Conservation (phyloP, 2,797 vertebrate species). For the Rhinophrynus dorsalis region DNA sequence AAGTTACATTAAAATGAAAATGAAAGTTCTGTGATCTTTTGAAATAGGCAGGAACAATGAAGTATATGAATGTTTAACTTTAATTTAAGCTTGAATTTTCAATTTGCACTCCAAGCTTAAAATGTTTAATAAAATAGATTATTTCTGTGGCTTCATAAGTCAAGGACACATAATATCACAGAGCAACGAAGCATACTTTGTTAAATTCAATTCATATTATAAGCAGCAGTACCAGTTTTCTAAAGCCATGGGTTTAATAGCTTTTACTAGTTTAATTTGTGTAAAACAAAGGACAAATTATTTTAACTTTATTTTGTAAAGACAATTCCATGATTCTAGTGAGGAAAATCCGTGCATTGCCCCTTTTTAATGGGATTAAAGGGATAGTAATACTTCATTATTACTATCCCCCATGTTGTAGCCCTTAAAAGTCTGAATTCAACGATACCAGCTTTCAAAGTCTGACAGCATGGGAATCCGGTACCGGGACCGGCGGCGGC, state of each 20-base stretch:
- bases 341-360: no score
- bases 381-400: no score
- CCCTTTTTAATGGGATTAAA: no score
- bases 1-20: constrained; percentile 11
- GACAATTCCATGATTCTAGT: neutral
- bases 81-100: constrained; percentile 33
- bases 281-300: constrained; percentile 3
- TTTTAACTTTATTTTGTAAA: constrained; percentile 14
- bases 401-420: no score
- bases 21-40: neutral
- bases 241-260: neutral
- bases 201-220: neutral
- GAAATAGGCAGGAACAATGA: neutral
- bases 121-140: constrained; percentile 25
- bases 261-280: neutral
- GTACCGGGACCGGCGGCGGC: no score
- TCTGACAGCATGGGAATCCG: no score
- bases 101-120: constrained; percentile 23
- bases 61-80: constrained; percentile 28
- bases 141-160: constrained; percentile 11
- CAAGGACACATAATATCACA: constrained; percentile 6
- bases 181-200: neutral
- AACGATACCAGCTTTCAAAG: no score
- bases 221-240: neutral
- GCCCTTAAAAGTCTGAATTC: no score